Evolutionary conservation across 2,113 vertebrate genomes (phyloP).

Genomic region (Scomber japonicus): DNA sequence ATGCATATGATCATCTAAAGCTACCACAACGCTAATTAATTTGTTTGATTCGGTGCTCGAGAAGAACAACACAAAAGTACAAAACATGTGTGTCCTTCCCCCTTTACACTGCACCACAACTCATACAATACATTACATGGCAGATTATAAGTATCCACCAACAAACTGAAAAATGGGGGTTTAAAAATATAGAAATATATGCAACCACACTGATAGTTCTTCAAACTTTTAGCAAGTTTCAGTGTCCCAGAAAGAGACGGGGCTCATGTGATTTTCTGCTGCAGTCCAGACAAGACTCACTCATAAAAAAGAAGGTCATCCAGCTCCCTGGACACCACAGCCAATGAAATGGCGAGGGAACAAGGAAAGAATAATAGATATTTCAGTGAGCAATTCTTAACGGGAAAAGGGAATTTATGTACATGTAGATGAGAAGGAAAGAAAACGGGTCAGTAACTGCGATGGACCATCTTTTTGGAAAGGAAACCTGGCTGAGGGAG

Average conservation of each 20-base stretch:
- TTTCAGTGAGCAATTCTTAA: constrained; percentile 69
- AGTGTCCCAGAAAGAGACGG: constrained; percentile 15
- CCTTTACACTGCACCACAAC: background rate
- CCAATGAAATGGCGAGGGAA: constrained; percentile 43
- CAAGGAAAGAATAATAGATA: constrained; percentile 70
- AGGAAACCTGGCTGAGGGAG: constrained; percentile 53
- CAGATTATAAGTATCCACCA: background rate
- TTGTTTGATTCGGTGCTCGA: constrained; percentile 4
- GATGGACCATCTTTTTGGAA: constrained; percentile 46
- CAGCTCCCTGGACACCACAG: constrained; percentile 43
- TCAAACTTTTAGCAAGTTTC: constrained; percentile 14
- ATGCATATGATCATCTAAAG: constrained; percentile 66
- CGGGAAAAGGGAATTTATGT: constrained; percentile 66
- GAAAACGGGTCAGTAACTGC: constrained; percentile 68
- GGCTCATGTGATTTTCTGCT: constrained; percentile 18
- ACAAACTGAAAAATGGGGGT: background rate
- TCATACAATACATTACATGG: background rate
- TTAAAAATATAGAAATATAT: background rate
- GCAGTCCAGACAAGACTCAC: constrained; percentile 38
- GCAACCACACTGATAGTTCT: background rate
- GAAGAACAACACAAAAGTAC: background rate
- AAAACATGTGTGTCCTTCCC: background rate
- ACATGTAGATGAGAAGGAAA: constrained; percentile 77
- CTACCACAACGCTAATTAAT: constrained; percentile 69
- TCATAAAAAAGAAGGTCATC: constrained; percentile 48